phyloP scores from a whole-genome alignment of 2,113 vertebrate species.

The Chauna torquata region DNA sequence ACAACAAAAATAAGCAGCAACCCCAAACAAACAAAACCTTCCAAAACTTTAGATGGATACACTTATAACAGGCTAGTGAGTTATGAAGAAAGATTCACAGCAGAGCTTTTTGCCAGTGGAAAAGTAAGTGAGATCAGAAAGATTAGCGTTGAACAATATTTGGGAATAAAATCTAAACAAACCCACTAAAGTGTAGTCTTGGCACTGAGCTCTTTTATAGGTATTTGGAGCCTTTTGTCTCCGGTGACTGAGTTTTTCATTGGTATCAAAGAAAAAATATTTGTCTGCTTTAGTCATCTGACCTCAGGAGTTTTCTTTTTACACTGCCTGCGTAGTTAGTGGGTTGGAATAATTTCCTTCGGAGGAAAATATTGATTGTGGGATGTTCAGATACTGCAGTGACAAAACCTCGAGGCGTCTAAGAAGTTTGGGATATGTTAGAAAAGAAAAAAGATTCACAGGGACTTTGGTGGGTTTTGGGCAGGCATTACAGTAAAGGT shows the following conservation, averaged over 20 bases:
- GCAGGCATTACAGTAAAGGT: background rate
- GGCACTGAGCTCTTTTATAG: background rate
- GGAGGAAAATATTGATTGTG: background rate
- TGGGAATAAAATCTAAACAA: background rate
- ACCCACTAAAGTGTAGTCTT: background rate
- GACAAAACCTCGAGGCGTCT: background rate
- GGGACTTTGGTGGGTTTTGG: background rate
- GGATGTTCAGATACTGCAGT: background rate
- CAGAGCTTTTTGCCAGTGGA: background rate
- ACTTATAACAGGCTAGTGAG: background rate
- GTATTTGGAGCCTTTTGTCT: slow-evolving; percentile 25
- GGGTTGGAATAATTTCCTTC: background rate
- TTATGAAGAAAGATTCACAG: background rate
- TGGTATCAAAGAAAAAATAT: slow-evolving; percentile 38
- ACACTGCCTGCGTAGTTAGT: background rate
- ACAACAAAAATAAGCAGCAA: background rate
- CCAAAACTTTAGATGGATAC: background rate
- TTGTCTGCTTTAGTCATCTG: slow-evolving; percentile 47
- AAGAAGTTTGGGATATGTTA: background rate
- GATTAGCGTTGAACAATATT: background rate
- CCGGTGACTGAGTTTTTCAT: background rate
- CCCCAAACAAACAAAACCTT: background rate
- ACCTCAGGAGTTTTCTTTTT: slow-evolving; percentile 12
- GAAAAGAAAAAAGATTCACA: background rate
- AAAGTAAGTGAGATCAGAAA: background rate